phyloP scores from a whole-genome alignment of 1,140 invertebrate genomes.

The Hirudo medicinalis region DNA sequence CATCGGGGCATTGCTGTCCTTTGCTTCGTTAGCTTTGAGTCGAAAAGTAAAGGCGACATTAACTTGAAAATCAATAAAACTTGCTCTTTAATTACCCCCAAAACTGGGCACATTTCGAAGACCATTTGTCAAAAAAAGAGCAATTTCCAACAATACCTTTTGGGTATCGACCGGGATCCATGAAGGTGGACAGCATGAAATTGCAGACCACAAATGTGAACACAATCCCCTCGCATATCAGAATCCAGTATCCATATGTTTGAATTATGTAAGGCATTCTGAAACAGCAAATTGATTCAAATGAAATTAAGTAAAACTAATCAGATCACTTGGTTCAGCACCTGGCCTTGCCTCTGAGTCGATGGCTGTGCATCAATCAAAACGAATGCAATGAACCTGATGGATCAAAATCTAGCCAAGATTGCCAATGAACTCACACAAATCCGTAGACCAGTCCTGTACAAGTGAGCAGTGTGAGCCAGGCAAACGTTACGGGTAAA shows the following conservation, averaged over 20 bases:
- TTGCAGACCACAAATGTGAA: constrained; percentile 94
- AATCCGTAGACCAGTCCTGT: constrained; percentile 87
- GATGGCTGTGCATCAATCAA: too few species aligned
- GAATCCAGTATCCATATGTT: constrained; percentile 61
- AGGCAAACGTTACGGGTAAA: constrained; percentile 78
- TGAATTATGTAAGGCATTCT: constrained; percentile 5
- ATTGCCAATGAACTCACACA: constrained; percentile 60
- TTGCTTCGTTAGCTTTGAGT: constrained; percentile 72
- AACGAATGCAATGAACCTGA: too few species aligned
- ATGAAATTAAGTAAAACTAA: not conserved
- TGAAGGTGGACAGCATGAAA: constrained; percentile 94
- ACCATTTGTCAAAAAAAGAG: too few species aligned
- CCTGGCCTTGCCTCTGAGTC: too few species aligned
- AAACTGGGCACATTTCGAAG: too few species aligned
- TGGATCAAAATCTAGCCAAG: not conserved
- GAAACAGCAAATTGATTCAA: not conserved
- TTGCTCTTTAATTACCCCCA: too few species aligned
- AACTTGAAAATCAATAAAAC: too few species aligned
- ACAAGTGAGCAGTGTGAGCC: constrained; percentile 74
- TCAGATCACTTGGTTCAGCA: not conserved
- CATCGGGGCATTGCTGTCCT: constrained; percentile 84
- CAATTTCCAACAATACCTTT: constrained; percentile 57
- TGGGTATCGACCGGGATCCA: constrained; percentile 97
- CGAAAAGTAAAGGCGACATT: constrained; percentile 10
- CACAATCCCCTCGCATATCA: constrained; percentile 78